phyloP scores from a whole-genome alignment of 2,113 vertebrate species.

The Mugil cephalus region DNA sequence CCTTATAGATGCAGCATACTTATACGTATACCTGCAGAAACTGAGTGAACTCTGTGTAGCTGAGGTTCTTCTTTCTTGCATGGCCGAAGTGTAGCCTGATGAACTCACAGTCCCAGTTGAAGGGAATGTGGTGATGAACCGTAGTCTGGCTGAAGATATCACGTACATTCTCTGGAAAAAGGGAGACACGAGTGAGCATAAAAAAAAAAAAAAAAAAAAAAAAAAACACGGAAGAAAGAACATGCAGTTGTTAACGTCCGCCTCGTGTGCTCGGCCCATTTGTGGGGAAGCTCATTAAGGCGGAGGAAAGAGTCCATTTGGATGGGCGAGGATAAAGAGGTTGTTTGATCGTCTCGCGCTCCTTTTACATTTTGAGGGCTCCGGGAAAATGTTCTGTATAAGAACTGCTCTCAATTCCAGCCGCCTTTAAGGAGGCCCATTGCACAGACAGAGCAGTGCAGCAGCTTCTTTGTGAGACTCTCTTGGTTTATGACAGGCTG shows the following conservation, averaged over 20 bases:
- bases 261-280: constrained; percentile 30
- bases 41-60: constrained; percentile 95
- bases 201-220: constrained; percentile 32
- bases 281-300: constrained; percentile 39
- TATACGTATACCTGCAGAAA: constrained; percentile 91
- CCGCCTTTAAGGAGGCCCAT: constrained; percentile 41
- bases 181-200: constrained; percentile 33
- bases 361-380: constrained; percentile 57
- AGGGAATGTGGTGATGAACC: constrained; percentile 96
- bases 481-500: constrained; percentile 53
- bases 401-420: constrained; percentile 61
- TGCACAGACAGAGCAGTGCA: constrained; percentile 44
- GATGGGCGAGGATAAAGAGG: constrained; percentile 41
- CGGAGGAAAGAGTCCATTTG: constrained; percentile 58
- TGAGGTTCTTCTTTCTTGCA: constrained; percentile 93
- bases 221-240: constrained; percentile 34
- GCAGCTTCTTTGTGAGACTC: constrained; percentile 51
- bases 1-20: background rate
- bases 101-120: constrained; percentile 98
- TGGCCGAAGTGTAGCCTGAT: constrained; percentile 96
- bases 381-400: constrained; percentile 49
- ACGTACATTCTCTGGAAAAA: constrained; percentile 91
- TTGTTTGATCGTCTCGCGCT: constrained; percentile 49
- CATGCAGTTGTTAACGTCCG: constrained; percentile 44
- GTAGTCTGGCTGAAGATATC: constrained; percentile 97